Evolutionary conservation across 2,797 vertebrate species (phyloP).

Genomic region (Todus mexicanus): DNA sequence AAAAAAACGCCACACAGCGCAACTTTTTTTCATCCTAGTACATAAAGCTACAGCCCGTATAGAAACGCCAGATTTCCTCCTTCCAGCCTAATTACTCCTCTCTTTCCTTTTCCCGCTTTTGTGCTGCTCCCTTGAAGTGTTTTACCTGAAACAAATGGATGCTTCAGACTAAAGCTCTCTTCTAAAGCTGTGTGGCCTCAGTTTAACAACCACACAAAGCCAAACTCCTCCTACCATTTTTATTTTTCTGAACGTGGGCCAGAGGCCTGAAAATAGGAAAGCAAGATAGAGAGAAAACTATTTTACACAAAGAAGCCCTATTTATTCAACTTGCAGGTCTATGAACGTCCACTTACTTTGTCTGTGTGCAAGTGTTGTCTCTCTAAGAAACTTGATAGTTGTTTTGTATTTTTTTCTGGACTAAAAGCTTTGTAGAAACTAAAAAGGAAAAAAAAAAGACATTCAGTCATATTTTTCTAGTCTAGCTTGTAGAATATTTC

Average conservation of each 20-base stretch:
- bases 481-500: constrained; percentile 67
- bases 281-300: constrained; percentile 39
- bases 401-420: constrained; percentile 68
- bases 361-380: constrained; percentile 59
- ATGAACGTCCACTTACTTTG: constrained; percentile 45
- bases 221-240: constrained; percentile 43
- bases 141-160: constrained; percentile 12
- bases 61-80: constrained; percentile 7
- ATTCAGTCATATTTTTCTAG: constrained; percentile 72
- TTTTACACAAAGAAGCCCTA: constrained; percentile 47
- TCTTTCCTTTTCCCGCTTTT: not conserved
- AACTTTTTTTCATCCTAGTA: not conserved
- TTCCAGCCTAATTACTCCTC: not conserved
- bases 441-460: constrained; percentile 44
- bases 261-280: constrained; percentile 28
- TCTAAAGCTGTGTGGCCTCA: constrained; percentile 9
- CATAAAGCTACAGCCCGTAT: not conserved
- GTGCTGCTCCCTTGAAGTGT: not conserved
- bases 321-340: constrained; percentile 56
- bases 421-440: constrained; percentile 69
- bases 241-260: constrained; percentile 40
- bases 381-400: constrained; percentile 54
- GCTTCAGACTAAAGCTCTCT: not conserved
- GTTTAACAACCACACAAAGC: not conserved
- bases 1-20: not conserved